These are phyloP conservation scores for Triplophysa yarkandensis DNA, from an alignment of 2,797 vertebrate genomes.

Conservation along the genomic window DNA sequence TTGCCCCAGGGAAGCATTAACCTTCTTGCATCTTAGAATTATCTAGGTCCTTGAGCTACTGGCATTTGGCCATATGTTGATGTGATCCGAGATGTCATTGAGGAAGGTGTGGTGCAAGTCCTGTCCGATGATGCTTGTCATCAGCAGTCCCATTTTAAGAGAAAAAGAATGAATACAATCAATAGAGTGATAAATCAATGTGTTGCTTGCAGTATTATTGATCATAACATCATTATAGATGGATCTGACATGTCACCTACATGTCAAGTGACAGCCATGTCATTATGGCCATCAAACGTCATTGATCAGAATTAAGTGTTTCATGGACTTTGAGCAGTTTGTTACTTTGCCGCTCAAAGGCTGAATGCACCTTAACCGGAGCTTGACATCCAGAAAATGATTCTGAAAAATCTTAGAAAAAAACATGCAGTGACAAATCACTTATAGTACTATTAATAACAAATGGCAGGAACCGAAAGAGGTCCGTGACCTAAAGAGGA, in stretches of 20 bases:
- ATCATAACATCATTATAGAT: no score
- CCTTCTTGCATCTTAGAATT: constrained; percentile 12
- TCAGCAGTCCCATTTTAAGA: background rate
- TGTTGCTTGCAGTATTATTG: no score
- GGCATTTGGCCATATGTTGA: constrained; percentile 25
- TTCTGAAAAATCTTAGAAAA: no score
- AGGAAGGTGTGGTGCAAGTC: background rate
- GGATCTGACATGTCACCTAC: no score
- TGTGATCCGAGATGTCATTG: constrained; percentile 6
- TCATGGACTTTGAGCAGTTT: background rate
- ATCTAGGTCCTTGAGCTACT: background rate
- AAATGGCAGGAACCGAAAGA: no score
- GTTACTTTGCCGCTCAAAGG: no score
- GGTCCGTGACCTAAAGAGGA: background rate
- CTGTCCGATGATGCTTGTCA: constrained; percentile 9
- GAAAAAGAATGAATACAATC: constrained; percentile 2
- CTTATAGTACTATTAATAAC: no score
- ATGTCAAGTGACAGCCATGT: background rate
- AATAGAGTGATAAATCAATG: constrained; percentile 21
- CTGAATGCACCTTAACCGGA: no score
- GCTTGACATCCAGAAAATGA: no score
- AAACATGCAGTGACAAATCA: background rate
- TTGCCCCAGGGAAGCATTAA: constrained; percentile 34
- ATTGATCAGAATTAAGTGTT: background rate
- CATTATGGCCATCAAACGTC: background rate